Percentiles rank a stretch among this genome's conserved stretches.
Evolutionary conservation across 2,797 vertebrate species (phyloP).

Genomic region (Brachyrhaphis roseni): DNA sequence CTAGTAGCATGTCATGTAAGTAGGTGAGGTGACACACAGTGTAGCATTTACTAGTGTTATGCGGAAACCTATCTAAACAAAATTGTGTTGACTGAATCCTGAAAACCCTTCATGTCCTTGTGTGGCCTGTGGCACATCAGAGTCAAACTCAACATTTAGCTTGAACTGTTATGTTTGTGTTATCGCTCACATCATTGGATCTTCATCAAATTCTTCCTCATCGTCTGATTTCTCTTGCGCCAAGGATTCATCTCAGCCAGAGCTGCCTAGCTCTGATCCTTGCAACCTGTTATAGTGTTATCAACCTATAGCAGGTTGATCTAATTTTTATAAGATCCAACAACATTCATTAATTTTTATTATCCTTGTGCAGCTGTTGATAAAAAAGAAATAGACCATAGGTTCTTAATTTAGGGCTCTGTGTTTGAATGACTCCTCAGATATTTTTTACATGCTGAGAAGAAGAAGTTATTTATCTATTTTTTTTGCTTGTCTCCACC

Average conservation of each 20-base stretch:
- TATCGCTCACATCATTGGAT: neutral
- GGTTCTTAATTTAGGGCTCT: slow-evolving; percentile 1
- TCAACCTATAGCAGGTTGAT: neutral
- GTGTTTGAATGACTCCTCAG: neutral
- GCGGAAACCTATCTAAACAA: neutral
- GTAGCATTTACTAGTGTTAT: neutral
- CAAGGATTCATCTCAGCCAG: neutral
- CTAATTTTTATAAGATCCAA: neutral
- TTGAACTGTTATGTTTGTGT: too few species aligned
- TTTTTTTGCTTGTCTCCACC: slow-evolving; percentile 9
- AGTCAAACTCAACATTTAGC: neutral
- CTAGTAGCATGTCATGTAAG: neutral
- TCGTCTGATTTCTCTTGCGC: neutral
- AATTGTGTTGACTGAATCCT: neutral
- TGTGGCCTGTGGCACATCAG: neutral
- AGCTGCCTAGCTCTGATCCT: neutral
- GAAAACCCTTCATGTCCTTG: neutral
- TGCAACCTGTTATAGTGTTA: neutral
- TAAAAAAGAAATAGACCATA: slow-evolving; percentile 23
- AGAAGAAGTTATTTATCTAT: neutral
- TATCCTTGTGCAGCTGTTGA: slow-evolving; percentile 24
- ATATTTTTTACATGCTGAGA: neutral
- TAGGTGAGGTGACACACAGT: neutral
- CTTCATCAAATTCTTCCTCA: neutral
- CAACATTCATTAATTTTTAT: neutral